Evolutionary conservation across 1,140 invertebrate species (phyloP), one percentile per base, ranked within the genome.

Genomic region (Rhopalosiphum maidis): DNA sequence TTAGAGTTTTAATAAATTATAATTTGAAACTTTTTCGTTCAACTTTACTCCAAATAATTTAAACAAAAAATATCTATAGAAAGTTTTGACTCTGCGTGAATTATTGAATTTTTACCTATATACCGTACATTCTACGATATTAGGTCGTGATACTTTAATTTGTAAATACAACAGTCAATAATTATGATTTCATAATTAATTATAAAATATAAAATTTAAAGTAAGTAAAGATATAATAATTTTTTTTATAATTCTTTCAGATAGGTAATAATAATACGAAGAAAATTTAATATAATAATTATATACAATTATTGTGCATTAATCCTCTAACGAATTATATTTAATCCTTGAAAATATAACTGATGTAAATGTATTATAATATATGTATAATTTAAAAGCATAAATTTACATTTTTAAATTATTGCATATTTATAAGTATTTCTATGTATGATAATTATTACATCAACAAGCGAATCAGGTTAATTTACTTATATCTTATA

Each of bases 1-100:
- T 88, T 35, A n/a, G 86, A 88, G 6, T 88, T 88, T 88, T 23
- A 88, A 54, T n/a, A 35, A n/a, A 54, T 88, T 51, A 51, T 35
- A 35, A 48, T 22, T 51, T 9, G 18, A 35, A 88, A 88, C 46
- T 88, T 88, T 30, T 86, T 86, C 25, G 15, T 46, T n/a, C 22
- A 46, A 25, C 25, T 86, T 46, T 46, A 37, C n/a, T 8, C 21
- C 18, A 37, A 83, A 21, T 43, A 43, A 43, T 85, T 43, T 85
- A 3, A 48, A 48, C 9, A 35, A 43, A 46, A 48, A n/a, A n/a
- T 4, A 21, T 25, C 22, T 85, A 41, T 2, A 41, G 23, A 41
- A 8, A 85, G 23, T 85, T 85, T 85, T 6, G 21, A 41, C 23
- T 21, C 18, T 22, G 43, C 1, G 0, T 21, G 15, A 48, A 2